Conservation (phyloP, 1,140 invertebrate species). For the Papilio aristodemus region DNA sequence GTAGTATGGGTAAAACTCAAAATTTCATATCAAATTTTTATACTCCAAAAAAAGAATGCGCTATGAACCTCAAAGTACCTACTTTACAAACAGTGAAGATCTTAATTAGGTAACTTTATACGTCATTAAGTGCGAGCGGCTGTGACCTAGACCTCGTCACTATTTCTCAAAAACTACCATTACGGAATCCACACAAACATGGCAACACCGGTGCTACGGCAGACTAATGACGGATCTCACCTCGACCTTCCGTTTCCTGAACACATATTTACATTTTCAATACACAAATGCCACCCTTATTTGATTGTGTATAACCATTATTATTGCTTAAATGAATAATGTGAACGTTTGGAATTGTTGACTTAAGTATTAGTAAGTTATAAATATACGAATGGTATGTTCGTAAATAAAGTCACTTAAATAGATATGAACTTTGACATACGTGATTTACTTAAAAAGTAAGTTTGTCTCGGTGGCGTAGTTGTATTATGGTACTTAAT, state of each 20-base stretch:
- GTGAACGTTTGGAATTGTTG: not conserved
- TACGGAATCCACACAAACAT: conserved; percentile 51
- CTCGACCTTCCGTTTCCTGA: conserved; percentile 65
- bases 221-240: conserved; percentile 64
- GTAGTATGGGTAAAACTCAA: too few species aligned
- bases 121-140: conserved; percentile 34
- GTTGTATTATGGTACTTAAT: too few species aligned
- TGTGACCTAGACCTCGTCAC: conserved; percentile 37
- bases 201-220: conserved; percentile 43
- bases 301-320: not conserved
- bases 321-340: not conserved
- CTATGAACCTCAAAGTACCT: not conserved
- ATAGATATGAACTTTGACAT: not conserved
- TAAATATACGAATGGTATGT: not conserved
- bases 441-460: not conserved
- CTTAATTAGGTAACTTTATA: conserved; percentile 40
- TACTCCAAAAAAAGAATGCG: not conserved
- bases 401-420: not conserved
- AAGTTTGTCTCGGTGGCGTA: too few species aligned
- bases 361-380: conserved; percentile 16
- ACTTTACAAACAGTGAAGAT: not conserved
- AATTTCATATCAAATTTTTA: too few species aligned
- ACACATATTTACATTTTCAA: not conserved
- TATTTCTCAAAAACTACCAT: conserved; percentile 56
- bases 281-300: conserved; percentile 3